Evolutionary conservation across 2,888 invertebrate species (phyloP).

Genomic region (Nemoura dubitans): DNA sequence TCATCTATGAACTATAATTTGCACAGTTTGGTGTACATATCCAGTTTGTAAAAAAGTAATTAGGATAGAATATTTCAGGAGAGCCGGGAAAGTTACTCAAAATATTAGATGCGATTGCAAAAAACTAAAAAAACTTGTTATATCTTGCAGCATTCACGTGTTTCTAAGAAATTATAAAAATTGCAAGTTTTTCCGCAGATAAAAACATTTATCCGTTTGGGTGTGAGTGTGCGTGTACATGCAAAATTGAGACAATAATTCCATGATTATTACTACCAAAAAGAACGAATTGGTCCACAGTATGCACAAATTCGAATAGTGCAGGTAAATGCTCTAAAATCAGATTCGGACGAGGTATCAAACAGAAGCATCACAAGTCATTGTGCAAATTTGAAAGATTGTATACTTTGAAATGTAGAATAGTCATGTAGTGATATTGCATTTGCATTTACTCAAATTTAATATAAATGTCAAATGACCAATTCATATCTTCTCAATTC

Average conservation of each 20-base stretch:
- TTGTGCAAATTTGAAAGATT: not conserved
- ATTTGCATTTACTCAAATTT: constrained; percentile 12
- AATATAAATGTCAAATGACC: constrained; percentile 12
- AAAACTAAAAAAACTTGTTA: not conserved
- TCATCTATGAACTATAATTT: constrained; percentile 19
- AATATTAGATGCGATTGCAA: constrained; percentile 1
- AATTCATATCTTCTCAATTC: not conserved
- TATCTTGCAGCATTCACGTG: constrained; percentile 7
- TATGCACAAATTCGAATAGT: not conserved
- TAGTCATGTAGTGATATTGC: not conserved
- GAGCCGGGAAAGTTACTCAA: constrained; percentile 29
- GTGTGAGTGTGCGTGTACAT: not conserved
- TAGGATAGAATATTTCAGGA: not conserved
- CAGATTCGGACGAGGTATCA: not conserved
- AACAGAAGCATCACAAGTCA: not conserved
- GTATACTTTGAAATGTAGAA: not conserved
- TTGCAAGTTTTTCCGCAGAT: not conserved
- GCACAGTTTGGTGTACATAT: constrained; percentile 45
- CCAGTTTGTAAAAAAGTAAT: not conserved
- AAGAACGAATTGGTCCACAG: not conserved
- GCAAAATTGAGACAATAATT: not conserved
- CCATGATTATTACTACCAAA: not conserved
- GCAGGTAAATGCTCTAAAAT: not conserved
- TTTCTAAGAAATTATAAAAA: not conserved
- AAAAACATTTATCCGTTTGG: not conserved